Conservation (phyloP, 1,140 invertebrate genomes). For the Hesperophylax magnus region DNA sequence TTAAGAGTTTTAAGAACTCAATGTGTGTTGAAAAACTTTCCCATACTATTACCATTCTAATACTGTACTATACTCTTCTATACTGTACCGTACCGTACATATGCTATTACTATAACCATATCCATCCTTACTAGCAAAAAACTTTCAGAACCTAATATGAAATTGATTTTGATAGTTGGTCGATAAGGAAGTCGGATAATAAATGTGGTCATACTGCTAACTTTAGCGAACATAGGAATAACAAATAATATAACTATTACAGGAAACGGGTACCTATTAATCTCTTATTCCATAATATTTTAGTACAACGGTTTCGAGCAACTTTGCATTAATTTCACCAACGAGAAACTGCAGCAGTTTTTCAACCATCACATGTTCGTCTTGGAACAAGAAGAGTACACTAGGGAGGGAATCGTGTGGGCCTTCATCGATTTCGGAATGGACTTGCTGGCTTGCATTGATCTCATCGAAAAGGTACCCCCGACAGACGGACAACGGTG, state of each 20-base stretch:
- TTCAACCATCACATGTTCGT: conserved; percentile 99
- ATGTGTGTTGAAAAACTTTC: too few species aligned
- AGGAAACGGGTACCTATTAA: not conserved
- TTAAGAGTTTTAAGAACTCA: too few species aligned
- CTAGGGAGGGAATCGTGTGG: conserved; percentile 95
- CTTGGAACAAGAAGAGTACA: conserved; percentile 98
- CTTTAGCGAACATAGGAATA: not conserved
- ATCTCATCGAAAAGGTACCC: conserved; percentile 95
- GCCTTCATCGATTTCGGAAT: conserved; percentile 98
- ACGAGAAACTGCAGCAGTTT: conserved; percentile 97
- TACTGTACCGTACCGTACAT: too few species aligned
- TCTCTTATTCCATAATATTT: conserved; percentile 44
- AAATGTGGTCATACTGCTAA: too few species aligned
- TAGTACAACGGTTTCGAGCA: conserved; percentile 98
- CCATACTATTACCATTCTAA: too few species aligned
- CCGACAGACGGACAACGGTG: not conserved
- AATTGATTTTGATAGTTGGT: not conserved
- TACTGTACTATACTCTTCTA: too few species aligned
- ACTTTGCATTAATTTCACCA: conserved; percentile 99
- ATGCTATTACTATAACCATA: too few species aligned
- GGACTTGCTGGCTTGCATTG: conserved; percentile 97
- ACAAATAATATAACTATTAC: not conserved
- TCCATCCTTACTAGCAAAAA: too few species aligned
- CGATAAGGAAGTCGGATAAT: not conserved
- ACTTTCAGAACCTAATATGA: too few species aligned